Conservation (phyloP, 2,888 invertebrate genomes). For the Chymomyza caudatula region DNA sequence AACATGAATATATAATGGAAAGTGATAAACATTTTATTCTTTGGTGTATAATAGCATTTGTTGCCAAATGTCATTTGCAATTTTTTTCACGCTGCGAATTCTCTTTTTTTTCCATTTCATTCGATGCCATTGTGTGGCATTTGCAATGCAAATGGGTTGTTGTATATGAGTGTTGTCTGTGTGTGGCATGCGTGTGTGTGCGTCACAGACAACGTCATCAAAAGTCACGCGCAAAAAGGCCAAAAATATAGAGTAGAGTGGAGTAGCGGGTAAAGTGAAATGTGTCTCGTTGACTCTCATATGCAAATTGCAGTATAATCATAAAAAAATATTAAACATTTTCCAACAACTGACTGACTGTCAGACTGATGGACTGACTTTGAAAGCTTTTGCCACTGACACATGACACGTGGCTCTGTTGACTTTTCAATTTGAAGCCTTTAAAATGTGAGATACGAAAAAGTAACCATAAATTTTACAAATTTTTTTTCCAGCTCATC, state of each 20-base stretch:
- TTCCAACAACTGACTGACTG: neutral
- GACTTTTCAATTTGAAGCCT: conserved; percentile 40
- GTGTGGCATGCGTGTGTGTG: neutral
- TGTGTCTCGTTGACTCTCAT: neutral
- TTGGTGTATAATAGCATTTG: neutral
- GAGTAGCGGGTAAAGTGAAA: neutral
- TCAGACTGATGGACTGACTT: neutral
- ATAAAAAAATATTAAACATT: conserved; percentile 15
- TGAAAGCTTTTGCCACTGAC: neutral
- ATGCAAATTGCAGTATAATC: conserved; percentile 40
- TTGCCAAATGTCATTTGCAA: conserved; percentile 11
- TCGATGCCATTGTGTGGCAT: conserved; percentile 27
- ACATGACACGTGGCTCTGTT: conserved; percentile 15
- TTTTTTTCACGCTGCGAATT: conserved; percentile 8
- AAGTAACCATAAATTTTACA: conserved; percentile 45
- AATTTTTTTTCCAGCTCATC: conserved; percentile 58
- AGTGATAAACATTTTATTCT: conserved; percentile 1
- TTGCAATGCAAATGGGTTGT: conserved; percentile 61
- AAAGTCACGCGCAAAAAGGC: neutral
- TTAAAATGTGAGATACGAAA: conserved; percentile 18
- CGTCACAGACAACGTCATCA: neutral
- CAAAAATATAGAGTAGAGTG: neutral
- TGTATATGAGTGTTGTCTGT: neutral
- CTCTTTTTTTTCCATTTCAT: neutral
- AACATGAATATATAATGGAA: conserved; percentile 34